Base-by-base conservation (phyloP, 2,113 vertebrate species). In the Spea multiplicata region DNA sequence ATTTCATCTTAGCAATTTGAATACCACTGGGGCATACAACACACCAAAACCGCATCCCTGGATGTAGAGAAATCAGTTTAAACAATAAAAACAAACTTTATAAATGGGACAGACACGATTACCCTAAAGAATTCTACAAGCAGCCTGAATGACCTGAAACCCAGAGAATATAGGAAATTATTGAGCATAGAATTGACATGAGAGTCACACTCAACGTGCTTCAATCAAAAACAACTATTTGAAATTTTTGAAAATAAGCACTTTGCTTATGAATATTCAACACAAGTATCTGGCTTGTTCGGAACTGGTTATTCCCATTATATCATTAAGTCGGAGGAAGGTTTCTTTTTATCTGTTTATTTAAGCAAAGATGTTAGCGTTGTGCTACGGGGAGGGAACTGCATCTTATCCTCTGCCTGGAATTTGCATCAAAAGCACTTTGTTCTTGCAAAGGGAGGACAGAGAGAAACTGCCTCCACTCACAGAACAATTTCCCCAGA, bases 191-290 rank as follows among this genome's bases (percentile, higher is more conserved):
- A 52, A 52, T 7, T 4, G 13, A 48, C n/a, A 73, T 73, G n/a
- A 46, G 10, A 62, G 45, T 73, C 57, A 9, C 71, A 17, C 55
- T 17, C 5, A 13, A 73, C 59, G 47, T 47, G 59, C 55, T 73
- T 30, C 53, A 73, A 59, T 73, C 71, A 6, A 48, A 52, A 47
- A 47, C 73, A 75, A 66, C 65, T 8, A 65, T 61, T 30, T 44
- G 10, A 17, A 14, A 59, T 30, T 1, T 30, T 57, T 57, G 44
- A 6, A 62, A 16, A 59, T 14, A 45, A 16, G 44, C n/a, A 12
- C 44, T 74, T 44, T 13, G 44, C 16, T 10, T n/a, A 66, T 66
- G 73, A 75, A 75, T 75, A 75, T 66, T 66, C 62, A 75, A 47
- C 30, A 13, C 62, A 66, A 47, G 12, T 16, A 10, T 48, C 45